Base-by-base conservation (phyloP, 2,888 invertebrate species). In the Quadroppia sp. region DNA sequence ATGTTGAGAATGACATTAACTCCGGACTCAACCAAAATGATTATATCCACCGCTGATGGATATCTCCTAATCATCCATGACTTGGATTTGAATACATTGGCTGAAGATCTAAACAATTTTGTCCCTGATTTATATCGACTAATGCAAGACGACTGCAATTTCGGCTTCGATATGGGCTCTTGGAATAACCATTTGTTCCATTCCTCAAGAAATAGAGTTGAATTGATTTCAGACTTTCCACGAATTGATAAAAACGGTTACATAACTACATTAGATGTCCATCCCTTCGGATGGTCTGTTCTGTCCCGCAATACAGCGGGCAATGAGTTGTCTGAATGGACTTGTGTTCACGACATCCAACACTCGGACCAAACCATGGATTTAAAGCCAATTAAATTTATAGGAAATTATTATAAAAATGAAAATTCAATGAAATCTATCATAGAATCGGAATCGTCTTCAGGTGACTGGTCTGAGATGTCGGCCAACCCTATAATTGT, bases 311-410 rank as follows among this genome's bases (percentile, higher is more conserved):
- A 94, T 83, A 90, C 93, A 73, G 92, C 90, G 80, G 88, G 88
- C 76, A 89, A 90, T 79, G 93, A 94, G 81, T 87, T 87, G 80
- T 90, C 91, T 50, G 95, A 95, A 89, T 95, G 93, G 92, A 93
- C 93, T 9, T 92, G 93, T 81, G 88, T 96, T 72, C 95, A 96
- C 83, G 94, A 95, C 81, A 92, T 96, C 77, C 93, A 94, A 83
- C 88, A 89, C 25, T 40, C 40, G 7, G 40, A 40, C n/a, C 11
- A 59, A 72, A 17, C 36, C 20, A 15, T 50, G 23, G 15, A 36
- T 23, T 11, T 30, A 45, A 71, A 74, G 42, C 59, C 59, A 30
- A 61, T 61, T 2, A 32, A 61, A 61, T 32, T n/a, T 25, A 25
- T 25, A 11, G 1, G 61, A 61, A 32, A 61, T 23, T 50, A n/a